phyloP scores from a whole-genome alignment of 2,797 vertebrate genomes.

The Amazona ochrocephala region DNA sequence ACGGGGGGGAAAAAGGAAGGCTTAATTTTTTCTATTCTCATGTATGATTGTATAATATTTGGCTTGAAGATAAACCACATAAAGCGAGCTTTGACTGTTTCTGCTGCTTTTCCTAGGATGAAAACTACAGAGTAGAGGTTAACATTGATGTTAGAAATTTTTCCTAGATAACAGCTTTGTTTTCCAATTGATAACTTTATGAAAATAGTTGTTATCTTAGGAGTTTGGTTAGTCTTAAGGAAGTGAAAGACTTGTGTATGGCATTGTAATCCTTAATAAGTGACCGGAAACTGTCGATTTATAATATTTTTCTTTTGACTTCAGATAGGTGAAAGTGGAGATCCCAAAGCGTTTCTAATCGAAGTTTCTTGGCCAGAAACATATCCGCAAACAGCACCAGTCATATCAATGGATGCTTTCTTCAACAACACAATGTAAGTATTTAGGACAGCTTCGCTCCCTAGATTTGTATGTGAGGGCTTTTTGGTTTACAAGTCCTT shows the following conservation, averaged over 20 bases:
- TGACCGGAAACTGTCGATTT: background rate
- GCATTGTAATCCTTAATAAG: background rate
- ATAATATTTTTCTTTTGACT: background rate
- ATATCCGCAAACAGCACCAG: conserved; percentile 90
- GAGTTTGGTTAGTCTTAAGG: background rate
- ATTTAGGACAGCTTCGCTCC: background rate
- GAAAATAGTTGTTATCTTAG: background rate
- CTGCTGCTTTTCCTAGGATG: background rate
- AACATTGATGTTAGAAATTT: background rate
- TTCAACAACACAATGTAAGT: conserved; percentile 97
- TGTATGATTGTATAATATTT: background rate
- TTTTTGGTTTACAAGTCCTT: background rate
- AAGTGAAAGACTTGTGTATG: background rate
- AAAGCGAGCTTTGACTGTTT: background rate
- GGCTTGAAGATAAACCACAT: background rate
- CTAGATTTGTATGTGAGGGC: background rate
- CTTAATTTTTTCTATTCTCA: background rate
- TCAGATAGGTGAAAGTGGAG: conserved; percentile 91
- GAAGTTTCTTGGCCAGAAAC: conserved; percentile 92
- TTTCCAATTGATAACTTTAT: background rate
- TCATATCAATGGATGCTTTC: conserved; percentile 91
- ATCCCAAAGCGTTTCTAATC: conserved; percentile 92
- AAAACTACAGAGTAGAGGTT: background rate
- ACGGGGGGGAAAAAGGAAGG: fast-evolving
- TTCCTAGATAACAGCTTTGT: background rate